Percentiles rank a stretch among this genome's conserved stretches.
Conservation (phyloP, 2,113 vertebrate genomes). For the Etheostoma cragini region DNA sequence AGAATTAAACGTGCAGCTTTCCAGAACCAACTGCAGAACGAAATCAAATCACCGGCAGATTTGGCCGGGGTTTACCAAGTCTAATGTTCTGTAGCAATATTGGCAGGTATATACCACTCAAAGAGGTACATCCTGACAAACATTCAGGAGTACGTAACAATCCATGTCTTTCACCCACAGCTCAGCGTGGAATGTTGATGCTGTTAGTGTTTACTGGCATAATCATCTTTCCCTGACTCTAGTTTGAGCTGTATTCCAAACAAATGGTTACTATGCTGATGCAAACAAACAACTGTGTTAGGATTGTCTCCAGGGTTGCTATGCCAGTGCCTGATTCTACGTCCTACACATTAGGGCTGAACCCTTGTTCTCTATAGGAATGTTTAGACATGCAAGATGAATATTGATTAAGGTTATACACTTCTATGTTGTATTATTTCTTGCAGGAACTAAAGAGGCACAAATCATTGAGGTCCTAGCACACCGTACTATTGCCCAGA, state of each 20-base stretch:
- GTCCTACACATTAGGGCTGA: background rate
- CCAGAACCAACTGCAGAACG: too few relatives aligned
- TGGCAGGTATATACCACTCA: background rate
- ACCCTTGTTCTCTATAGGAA: background rate
- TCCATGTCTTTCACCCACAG: background rate
- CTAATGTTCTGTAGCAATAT: background rate
- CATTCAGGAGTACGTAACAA: background rate
- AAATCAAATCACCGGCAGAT: too few relatives aligned
- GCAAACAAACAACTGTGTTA: constrained; percentile 32
- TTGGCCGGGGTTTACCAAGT: too few relatives aligned
- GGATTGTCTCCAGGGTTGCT: constrained; percentile 26
- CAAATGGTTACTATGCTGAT: constrained; percentile 39
- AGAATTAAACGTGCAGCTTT: too few relatives aligned
- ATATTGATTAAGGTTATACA: background rate
- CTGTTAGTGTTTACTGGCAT: constrained; percentile 41
- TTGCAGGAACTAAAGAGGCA: constrained; percentile 91
- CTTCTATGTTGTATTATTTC: constrained; percentile 13
- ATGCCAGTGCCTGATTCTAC: background rate
- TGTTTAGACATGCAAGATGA: background rate
- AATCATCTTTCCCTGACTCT: constrained; percentile 71
- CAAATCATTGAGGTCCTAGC: constrained; percentile 85
- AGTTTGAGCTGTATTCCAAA: constrained; percentile 49
- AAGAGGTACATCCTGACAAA: background rate
- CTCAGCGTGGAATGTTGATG: constrained; percentile 40
- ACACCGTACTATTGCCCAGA: constrained; percentile 87